Percentiles rank a stretch among this genome's conserved stretches.
phyloP scores from a whole-genome alignment of 2,888 invertebrate species.

The Agriopis aurantiaria region DNA sequence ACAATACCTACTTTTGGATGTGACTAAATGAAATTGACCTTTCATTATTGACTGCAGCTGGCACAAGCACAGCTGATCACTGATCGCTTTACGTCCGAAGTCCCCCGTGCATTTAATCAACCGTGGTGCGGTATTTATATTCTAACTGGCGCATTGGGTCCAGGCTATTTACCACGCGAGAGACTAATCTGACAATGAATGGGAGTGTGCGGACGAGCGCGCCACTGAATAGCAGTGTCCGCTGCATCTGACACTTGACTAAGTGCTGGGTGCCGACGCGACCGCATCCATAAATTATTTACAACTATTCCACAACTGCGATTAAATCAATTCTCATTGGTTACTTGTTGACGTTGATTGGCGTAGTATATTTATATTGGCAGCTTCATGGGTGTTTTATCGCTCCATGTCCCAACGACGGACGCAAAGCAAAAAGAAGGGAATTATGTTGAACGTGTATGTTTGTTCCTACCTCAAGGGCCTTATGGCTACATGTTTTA shows the following conservation, averaged over 20 bases:
- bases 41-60: slow-evolving; percentile 7
- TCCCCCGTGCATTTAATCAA: slow-evolving; percentile 28
- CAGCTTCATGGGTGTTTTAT: slow-evolving; percentile 6
- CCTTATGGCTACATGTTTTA: too few species aligned
- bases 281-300: slow-evolving; percentile 66
- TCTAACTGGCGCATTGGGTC: slow-evolving; percentile 41
- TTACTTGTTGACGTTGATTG: slow-evolving; percentile 34
- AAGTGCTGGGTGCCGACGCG: slow-evolving; percentile 73
- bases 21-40: not conserved
- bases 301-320: slow-evolving; percentile 51
- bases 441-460: too few species aligned
- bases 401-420: not conserved
- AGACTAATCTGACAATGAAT: slow-evolving; percentile 70
- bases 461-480: too few species aligned
- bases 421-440: too few species aligned
- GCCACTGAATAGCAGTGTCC: slow-evolving; percentile 67
- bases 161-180: slow-evolving; percentile 42
- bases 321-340: slow-evolving; percentile 53
- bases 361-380: slow-evolving; percentile 13
- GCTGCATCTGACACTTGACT: slow-evolving; percentile 72
- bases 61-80: slow-evolving; percentile 16
- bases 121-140: slow-evolving; percentile 37
- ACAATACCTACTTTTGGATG: too few species aligned
- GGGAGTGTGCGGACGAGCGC: slow-evolving; percentile 56
- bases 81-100: slow-evolving; percentile 11